Conservation (phyloP, 2,888 invertebrate genomes). For the Caradrina kadenii region DNA sequence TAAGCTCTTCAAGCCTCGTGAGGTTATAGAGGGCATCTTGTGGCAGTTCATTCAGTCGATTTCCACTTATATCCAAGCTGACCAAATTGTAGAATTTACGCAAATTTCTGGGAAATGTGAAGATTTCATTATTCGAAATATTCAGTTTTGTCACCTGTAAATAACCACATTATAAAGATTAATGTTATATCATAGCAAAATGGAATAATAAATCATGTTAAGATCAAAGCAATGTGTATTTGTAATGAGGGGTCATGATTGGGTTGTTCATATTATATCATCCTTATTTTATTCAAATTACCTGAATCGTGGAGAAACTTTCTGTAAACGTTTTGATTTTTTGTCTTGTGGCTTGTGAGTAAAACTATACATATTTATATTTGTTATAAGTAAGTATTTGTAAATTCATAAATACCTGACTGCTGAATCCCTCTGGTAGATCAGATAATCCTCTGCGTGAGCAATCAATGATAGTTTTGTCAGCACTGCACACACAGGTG, state of each 20-base stretch:
- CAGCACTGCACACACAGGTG: conserved; percentile 78
- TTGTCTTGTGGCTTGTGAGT: too few species aligned
- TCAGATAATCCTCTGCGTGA: conserved; percentile 84
- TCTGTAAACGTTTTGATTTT: too few species aligned
- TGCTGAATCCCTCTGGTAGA: conserved; percentile 81
- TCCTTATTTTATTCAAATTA: too few species aligned
- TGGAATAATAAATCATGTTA: neutral
- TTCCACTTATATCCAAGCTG: conserved; percentile 83
- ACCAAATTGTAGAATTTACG: conserved; percentile 76
- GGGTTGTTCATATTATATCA: too few species aligned
- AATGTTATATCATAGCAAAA: neutral
- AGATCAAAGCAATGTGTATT: neutral
- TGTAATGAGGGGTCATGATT: neutral
- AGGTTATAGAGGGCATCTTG: conserved; percentile 88
- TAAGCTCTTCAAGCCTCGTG: conserved; percentile 89
- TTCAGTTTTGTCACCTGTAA: conserved; percentile 92
- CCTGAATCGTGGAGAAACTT: too few species aligned
- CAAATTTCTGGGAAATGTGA: conserved; percentile 86
- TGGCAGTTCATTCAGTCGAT: conserved; percentile 88
- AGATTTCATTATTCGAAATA: conserved; percentile 92
- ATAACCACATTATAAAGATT: conserved; percentile 37
- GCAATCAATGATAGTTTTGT: conserved; percentile 80
- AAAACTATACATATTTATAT: too few species aligned
- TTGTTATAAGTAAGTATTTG: neutral
- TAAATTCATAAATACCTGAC: conserved; percentile 73